Evolutionary conservation across 2,888 invertebrate species (phyloP), one percentile per base, ranked within the genome.

Genomic region (Volucella inflata): DNA sequence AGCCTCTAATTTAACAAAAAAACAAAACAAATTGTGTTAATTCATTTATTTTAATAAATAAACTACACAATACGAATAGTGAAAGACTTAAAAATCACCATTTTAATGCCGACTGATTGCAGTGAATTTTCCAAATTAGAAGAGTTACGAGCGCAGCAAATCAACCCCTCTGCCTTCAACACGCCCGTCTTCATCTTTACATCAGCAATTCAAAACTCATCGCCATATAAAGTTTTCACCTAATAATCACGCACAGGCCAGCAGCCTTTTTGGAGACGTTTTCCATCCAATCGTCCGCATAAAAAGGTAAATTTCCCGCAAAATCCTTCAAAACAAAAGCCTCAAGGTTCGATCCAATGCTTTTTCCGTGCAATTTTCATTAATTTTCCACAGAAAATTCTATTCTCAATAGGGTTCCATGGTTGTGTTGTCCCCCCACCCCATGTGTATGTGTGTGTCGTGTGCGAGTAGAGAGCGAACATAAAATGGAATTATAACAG

Each of bases 401-500:
- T 72, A 64, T 42, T 53, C 59, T 71, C 65, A 62, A 42, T 53
- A 53, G 42, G n/a, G 30, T 30, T 62, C 30, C 48, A 40, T 44
- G 42, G 30, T 30, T 30, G 30, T 30, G 30, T 30, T 68, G 64
- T 75, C 38, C 38, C 55, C 14, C 44, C 51, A 46, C 57, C 53
- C 60, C 44, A 44, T 60, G 44, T 74, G 17, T 1, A 65, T 76
- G 46, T 67, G 38, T 64, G 14, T 77, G 12, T 48, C 11, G n/a
- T 48, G 50, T 55, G 53, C 30, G 30, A 30, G 30, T 30, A 30
- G 30, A 30, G 30, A 30, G 30, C 30, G 51, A 60, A 70, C 71
- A 67, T 59, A 81, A 60, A 80, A 84, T 77, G 76, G 67, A 76
- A 85, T 38, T 85, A 85, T 85, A 85, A 81, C 81, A 85, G 81